Percentiles rank a stretch among this genome's conserved stretches.
Evolutionary conservation across 1,140 invertebrate genomes (phyloP).

Genomic region (Drosophila lacertosa): DNA sequence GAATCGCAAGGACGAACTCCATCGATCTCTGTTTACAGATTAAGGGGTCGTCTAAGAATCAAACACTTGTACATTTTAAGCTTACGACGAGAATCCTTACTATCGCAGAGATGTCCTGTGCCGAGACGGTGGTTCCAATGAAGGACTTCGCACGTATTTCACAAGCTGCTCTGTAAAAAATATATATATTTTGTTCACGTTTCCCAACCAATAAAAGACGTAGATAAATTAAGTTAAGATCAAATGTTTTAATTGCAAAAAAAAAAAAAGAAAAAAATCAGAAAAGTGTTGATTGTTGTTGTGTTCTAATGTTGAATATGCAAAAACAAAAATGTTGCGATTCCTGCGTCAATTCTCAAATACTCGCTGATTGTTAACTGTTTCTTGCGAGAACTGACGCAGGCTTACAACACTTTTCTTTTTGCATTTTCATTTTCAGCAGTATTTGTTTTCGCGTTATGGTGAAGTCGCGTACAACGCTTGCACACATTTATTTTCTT

Average conservation of each 20-base stretch:
- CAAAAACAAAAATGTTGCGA: not conserved
- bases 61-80: too few relatives aligned
- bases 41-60: too few relatives aligned
- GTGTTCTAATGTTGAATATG: not conserved
- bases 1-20: too few relatives aligned
- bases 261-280: not conserved
- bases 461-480: slow-evolving; percentile 4
- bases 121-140: too few relatives aligned
- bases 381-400: not conserved
- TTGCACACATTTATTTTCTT: slow-evolving; percentile 26
- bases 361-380: not conserved
- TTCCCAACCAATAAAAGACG: too few relatives aligned
- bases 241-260: not conserved
- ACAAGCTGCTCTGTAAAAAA: too few relatives aligned
- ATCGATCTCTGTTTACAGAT: too few relatives aligned
- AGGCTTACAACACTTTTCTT: slow-evolving; percentile 15
- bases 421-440: slow-evolving; percentile 3
- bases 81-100: too few relatives aligned
- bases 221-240: not conserved
- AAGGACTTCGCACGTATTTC: too few relatives aligned
- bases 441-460: not conserved
- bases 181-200: too few relatives aligned
- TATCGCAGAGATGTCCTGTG: too few relatives aligned
- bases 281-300: too few relatives aligned
- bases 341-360: not conserved